These are phyloP conservation scores for Misgurnus mizolepis DNA, from an alignment of 2,113 vertebrate species.

Conservation along the genomic window DNA sequence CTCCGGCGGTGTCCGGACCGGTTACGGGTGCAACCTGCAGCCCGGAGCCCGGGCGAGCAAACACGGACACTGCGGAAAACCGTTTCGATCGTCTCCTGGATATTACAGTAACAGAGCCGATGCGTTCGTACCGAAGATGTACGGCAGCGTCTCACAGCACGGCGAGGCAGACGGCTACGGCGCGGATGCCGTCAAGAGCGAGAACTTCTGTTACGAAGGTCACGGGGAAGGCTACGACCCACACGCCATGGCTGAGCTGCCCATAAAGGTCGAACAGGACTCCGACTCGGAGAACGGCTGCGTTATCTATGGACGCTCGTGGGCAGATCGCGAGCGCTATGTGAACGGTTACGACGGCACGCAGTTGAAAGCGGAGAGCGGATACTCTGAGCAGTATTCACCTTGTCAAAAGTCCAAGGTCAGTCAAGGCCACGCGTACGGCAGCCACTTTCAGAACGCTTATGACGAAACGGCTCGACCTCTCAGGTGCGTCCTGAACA, in stretches of 20 bases:
- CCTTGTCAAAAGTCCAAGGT: conserved; percentile 79
- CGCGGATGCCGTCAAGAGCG: conserved; percentile 76
- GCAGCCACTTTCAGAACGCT: conserved; percentile 71
- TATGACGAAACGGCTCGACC: conserved; percentile 65
- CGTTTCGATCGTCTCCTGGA: conserved; percentile 70
- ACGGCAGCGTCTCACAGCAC: conserved; percentile 66
- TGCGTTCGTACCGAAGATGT: conserved; percentile 72
- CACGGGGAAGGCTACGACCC: conserved; percentile 70
- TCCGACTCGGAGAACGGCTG: conserved; percentile 81
- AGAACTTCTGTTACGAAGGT: conserved; percentile 62
- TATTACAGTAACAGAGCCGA: conserved; percentile 70
- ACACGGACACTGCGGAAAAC: conserved; percentile 72
- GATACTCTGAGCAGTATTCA: conserved; percentile 73
- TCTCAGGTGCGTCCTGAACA: conserved; percentile 72
- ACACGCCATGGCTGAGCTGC: conserved; percentile 75
- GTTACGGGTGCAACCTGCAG: conserved; percentile 63
- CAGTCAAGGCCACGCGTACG: conserved; percentile 70
- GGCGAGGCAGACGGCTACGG: conserved; percentile 64
- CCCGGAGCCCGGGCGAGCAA: conserved; percentile 70
- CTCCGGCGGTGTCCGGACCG: conserved; percentile 60
- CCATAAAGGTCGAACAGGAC: conserved; percentile 88
- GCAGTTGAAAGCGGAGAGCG: conserved; percentile 84
- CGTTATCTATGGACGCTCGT: conserved; percentile 71
- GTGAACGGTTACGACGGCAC: conserved; percentile 69
- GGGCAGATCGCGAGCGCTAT: conserved; percentile 74